These are phyloP conservation scores for Spinus olivaceus DNA, from an alignment of 2,797 vertebrate genomes.

Conservation along the genomic window DNA sequence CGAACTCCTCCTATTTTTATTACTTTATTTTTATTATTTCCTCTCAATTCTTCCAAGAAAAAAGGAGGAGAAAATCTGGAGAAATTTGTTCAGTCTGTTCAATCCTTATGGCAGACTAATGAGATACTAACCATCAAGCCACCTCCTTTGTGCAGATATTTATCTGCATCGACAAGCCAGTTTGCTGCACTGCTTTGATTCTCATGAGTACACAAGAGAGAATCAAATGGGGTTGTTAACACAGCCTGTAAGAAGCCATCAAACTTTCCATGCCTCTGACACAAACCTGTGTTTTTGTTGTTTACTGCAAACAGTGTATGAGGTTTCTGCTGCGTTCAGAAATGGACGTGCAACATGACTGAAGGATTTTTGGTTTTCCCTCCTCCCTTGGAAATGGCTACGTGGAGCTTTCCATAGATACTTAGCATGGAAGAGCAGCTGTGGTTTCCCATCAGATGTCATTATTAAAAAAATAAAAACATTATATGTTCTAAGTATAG, in stretches of 20 bases:
- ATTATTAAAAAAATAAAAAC: slow-evolving; percentile 6
- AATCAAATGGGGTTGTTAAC: neutral
- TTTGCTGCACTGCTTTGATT: slow-evolving; percentile 21
- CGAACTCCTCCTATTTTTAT: neutral
- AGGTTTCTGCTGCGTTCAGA: neutral
- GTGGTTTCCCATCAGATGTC: neutral
- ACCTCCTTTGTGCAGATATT: neutral
- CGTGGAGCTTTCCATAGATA: neutral
- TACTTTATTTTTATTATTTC: neutral
- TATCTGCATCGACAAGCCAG: neutral
- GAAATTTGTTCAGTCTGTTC: neutral
- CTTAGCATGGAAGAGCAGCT: neutral
- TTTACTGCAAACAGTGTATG: neutral
- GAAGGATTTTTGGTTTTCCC: neutral
- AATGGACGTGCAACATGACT: neutral
- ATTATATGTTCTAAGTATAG: neutral
- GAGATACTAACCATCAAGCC: neutral
- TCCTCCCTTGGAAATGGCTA: neutral
- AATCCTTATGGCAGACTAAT: neutral
- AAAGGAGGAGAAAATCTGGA: neutral
- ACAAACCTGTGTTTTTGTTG: neutral
- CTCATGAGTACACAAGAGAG: neutral
- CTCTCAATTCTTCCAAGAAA: neutral
- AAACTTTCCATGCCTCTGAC: neutral
- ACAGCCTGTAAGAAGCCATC: neutral